phyloP scores from a whole-genome alignment of 2,113 vertebrate species.

The Oryzias javanicus region DNA sequence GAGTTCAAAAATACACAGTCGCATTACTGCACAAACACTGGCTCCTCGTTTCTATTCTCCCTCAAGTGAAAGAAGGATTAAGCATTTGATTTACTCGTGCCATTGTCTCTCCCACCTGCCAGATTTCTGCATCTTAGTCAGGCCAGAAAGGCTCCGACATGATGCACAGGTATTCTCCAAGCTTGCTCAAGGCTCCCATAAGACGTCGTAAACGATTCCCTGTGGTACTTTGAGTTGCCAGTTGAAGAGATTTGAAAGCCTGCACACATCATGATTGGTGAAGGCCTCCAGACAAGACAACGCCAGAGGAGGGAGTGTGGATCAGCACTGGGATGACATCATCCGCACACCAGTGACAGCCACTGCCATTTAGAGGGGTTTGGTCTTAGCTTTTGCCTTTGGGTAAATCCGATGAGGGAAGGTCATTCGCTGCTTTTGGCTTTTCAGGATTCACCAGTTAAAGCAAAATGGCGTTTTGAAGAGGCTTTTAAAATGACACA shows the following conservation, averaged over 20 bases:
- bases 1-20: conserved; percentile 29
- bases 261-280: conserved; percentile 60
- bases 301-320: conserved; percentile 56
- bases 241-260: conserved; percentile 47
- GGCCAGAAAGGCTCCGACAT: conserved; percentile 48
- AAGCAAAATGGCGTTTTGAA: no score
- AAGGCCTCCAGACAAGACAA: conserved; percentile 53
- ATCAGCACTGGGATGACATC: conserved; percentile 68
- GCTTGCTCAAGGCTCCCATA: conserved; percentile 40
- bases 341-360: conserved; percentile 62
- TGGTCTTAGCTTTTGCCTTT: conserved; percentile 58
- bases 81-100: conserved; percentile 65
- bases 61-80: conserved; percentile 62
- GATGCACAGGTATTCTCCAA: conserved; percentile 48
- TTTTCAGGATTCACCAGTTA: no score
- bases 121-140: conserved; percentile 55
- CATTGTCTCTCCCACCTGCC: conserved; percentile 58
- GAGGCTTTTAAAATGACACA: no score
- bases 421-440: background rate
- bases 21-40: conserved; percentile 11
- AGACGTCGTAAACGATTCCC: conserved; percentile 50
- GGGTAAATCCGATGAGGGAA: conserved; percentile 49
- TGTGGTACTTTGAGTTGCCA: conserved; percentile 51
- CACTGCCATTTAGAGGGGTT: conserved; percentile 50
- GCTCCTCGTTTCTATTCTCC: conserved; percentile 42